Evolutionary conservation across 2,888 invertebrate genomes (phyloP), one percentile per base, ranked within the genome.

Genomic region (Diaperis boleti): DNA sequence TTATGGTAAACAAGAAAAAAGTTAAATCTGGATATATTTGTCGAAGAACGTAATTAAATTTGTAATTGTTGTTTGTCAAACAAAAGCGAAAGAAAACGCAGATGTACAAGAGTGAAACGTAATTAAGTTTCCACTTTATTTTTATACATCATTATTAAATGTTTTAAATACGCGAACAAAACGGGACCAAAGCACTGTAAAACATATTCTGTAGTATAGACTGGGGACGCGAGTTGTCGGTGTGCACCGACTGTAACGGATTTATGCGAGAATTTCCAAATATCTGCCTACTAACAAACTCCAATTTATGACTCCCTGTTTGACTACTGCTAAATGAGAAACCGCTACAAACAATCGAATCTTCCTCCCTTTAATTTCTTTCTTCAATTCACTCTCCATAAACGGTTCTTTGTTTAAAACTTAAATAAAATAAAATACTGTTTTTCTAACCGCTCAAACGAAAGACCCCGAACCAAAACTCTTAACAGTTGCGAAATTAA

Each of bases 251-350:
- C 68, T 73, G 75, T 72, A 77, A 74, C 75, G 71, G 76, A 78
- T 77, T 77, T 76, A 78, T 76, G 74, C 73, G 72, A 68, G 73
- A 75, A 73, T 75, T 75, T 72, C 71, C 72, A 74, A 77, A 76
- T 74, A 77, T 75, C 72, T 72, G 74, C 76, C 73, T 73, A 75
- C 72, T 71, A 77, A 76, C 75, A 78, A 77, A 77, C 75, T 74
- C 71, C 71, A 74, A 78, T 78, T 76, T 76, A 76, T 76, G 64
- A 71, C 70, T 74, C 73, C 74, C 75, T 70, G 82, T 87, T 68
- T 69, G 65, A 65, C 69, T 65, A 64, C 69, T 64, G 62, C 61
- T 65, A 65, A 84, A 85, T 84, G 81, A 82, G 57, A 57, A 57
- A 57, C 45, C 57, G 35, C 45, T 57, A 57, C 57, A 45, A 57